Conservation (phyloP, 2,888 invertebrate genomes). For the Eilema griseolum region DNA sequence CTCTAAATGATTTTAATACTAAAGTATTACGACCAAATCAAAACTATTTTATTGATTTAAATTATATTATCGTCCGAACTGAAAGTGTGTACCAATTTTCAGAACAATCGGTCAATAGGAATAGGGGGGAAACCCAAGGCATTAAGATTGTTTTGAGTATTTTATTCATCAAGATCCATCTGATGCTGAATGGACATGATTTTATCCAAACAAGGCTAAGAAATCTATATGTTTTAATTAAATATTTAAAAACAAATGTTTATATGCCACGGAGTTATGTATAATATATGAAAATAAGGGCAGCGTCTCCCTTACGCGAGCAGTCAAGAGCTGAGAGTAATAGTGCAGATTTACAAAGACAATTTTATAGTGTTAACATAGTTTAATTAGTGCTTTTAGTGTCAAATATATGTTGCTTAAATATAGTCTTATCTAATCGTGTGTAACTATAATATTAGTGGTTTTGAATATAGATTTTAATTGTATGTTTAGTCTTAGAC, state of each 20-base stretch:
- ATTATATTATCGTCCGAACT: too few species aligned
- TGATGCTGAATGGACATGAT: too few species aligned
- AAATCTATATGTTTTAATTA: neutral
- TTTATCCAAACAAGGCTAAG: neutral
- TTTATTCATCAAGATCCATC: too few species aligned
- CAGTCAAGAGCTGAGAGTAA: neutral
- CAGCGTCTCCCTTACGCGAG: constrained; percentile 2
- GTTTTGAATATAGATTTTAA: neutral
- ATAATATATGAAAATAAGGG: neutral
- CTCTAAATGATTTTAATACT: too few species aligned
- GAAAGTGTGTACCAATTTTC: too few species aligned
- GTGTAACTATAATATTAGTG: neutral
- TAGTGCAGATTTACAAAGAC: neutral
- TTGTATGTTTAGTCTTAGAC: neutral
- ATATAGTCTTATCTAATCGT: neutral
- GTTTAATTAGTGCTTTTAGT: neutral
- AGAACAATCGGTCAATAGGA: too few species aligned
- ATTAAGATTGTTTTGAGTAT: too few species aligned
- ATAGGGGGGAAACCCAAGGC: too few species aligned
- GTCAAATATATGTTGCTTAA: constrained; percentile 1
- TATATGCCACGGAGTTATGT: neutral
- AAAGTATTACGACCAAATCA: too few species aligned
- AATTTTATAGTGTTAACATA: neutral
- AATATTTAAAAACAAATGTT: neutral
- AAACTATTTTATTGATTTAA: too few species aligned